Base-by-base conservation (phyloP, 2,797 vertebrate species). In the Lacerta bilineata region DNA sequence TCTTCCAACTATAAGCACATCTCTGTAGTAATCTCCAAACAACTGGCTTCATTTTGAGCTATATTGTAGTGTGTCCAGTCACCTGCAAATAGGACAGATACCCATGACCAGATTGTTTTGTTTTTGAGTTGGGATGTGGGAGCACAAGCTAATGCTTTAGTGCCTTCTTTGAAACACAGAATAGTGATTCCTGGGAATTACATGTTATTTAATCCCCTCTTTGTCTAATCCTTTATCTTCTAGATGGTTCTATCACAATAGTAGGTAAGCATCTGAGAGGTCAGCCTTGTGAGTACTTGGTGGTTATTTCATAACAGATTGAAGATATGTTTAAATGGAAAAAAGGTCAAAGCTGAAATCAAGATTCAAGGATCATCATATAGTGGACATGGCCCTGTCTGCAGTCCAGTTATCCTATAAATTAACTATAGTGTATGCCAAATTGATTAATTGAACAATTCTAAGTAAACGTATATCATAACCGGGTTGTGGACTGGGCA, bases 81-180 rank as follows among this genome's bases (percentile, higher is more conserved):
- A 94, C 91, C 92, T 94, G 91, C 93, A 94, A 92, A 92, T 94
- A 94, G 94, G 95, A 93, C 93, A 96, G 94, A 91, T 95, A 93
- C 92, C 94, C n/a, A 90, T 94, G 94, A 94, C 43, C 87, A 93
- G 92, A 94, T 87, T 74, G 75, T 92, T 81, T 92, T 91, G 74
- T 93, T 90, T 96, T 96, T 87, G 88, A 92, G 95, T 86, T 89
- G 95, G 94, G 94, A 88, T 86, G 91, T 69, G 80, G 94, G 96
- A 97, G 96, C 97, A 97, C 97, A 97, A 96, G 97, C 96, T 96
- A 92, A 96, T 93, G 96, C 96, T 97, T 96, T 94, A 97, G 97
- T 97, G 97, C 97, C 97, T 97, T 97, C 92, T 97, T 89, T 93
- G 92, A 95, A 93, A 93, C 93, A 93, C 94, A 96, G 87, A 95